Conservation (phyloP, 2,888 invertebrate genomes). For the Girardia tigrina region DNA sequence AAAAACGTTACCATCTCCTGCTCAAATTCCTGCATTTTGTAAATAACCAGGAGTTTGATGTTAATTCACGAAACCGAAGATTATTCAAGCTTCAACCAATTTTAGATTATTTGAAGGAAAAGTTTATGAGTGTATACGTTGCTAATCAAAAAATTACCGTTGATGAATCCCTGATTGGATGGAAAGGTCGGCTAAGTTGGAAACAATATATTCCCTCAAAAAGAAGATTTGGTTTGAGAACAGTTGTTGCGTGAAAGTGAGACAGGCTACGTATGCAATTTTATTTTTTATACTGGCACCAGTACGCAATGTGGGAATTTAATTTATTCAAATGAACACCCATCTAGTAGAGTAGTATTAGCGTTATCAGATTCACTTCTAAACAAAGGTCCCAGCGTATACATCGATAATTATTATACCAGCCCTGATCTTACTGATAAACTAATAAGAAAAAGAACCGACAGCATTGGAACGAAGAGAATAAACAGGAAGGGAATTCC, state of each 20-base stretch:
- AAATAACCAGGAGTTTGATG: background rate
- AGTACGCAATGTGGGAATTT: background rate
- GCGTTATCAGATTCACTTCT: background rate
- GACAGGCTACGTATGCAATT: background rate
- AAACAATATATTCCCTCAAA: too few species aligned
- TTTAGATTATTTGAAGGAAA: too few species aligned
- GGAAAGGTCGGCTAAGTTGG: too few species aligned
- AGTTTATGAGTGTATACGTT: background rate
- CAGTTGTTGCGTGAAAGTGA: too few species aligned
- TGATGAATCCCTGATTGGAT: background rate
- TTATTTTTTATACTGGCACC: background rate
- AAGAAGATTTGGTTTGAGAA: too few species aligned
- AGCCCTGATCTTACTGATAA: too few species aligned
- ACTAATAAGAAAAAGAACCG: too few species aligned
- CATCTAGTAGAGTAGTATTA: background rate
- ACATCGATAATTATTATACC: too few species aligned
- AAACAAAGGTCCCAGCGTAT: background rate
- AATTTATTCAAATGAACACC: background rate
- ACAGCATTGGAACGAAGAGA: too few species aligned
- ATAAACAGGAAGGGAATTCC: too few species aligned
- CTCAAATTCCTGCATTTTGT: too few species aligned
- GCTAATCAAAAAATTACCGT: background rate
- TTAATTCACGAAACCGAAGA: background rate
- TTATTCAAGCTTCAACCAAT: background rate
- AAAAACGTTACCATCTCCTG: too few species aligned